Percentiles rank a stretch among this genome's conserved stretches.
phyloP scores from a whole-genome alignment of 2,797 vertebrate genomes.

The Novumbra hubbsi region DNA sequence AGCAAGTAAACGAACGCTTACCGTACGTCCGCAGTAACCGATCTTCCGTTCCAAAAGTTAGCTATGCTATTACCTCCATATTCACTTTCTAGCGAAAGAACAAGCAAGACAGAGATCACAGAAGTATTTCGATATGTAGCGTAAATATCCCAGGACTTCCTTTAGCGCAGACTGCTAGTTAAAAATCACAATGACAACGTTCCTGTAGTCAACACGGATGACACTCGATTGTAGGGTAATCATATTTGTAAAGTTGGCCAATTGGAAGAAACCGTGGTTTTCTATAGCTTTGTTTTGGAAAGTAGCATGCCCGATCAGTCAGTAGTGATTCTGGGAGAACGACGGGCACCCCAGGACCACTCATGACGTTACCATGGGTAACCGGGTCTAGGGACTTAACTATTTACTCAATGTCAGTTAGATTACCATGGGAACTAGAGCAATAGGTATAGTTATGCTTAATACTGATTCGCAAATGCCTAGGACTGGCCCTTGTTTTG shows the following conservation, averaged over 20 bases:
- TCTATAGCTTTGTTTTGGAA: not conserved
- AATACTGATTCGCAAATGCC: too few species aligned
- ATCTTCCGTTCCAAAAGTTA: not conserved
- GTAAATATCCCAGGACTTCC: not conserved
- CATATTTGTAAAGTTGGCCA: too few species aligned
- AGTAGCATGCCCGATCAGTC: not conserved
- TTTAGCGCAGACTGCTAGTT: not conserved
- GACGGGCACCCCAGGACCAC: not conserved
- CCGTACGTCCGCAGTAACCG: not conserved
- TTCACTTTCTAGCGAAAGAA: not conserved
- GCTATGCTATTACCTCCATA: not conserved
- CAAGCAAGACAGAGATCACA: constrained; percentile 7
- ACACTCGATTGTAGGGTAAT: too few species aligned
- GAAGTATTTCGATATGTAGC: not conserved
- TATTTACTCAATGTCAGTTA: not conserved
- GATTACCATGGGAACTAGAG: not conserved
- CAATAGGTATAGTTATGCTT: too few species aligned
- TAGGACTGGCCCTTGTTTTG: too few species aligned
- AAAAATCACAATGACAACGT: too few species aligned
- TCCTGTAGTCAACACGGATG: too few species aligned
- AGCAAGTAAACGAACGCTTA: too few species aligned
- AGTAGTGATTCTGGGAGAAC: not conserved
- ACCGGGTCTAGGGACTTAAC: not conserved
- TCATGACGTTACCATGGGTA: not conserved
- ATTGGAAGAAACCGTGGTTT: too few species aligned